phyloP scores from a whole-genome alignment of 2,888 invertebrate genomes.

The Philereme vetulata region DNA sequence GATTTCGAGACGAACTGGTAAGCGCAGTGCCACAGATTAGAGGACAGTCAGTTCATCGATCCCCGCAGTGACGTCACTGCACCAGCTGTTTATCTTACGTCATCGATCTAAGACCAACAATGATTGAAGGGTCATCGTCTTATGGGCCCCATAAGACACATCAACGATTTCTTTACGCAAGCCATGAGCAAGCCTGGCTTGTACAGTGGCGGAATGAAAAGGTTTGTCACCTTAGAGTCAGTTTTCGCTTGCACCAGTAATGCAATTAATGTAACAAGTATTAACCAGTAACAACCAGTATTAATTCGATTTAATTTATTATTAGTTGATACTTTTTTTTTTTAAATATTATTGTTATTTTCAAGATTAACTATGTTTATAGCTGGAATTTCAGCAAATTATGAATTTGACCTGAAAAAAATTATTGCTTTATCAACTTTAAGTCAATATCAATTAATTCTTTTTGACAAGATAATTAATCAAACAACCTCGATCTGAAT shows the following conservation, averaged over 20 bases:
- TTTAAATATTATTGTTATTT: slow-evolving; percentile 80
- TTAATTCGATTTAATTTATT: slow-evolving; percentile 87
- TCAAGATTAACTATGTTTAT: slow-evolving; percentile 85
- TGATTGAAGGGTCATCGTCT: too few relatives aligned
- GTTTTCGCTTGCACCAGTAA: too few relatives aligned
- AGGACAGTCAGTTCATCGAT: slow-evolving; percentile 6
- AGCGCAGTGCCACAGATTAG: slow-evolving; percentile 37
- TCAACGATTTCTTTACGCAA: too few relatives aligned
- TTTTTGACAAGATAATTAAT: too few relatives aligned
- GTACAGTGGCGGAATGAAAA: too few relatives aligned
- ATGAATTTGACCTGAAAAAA: slow-evolving; percentile 89
- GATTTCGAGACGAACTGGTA: slow-evolving; percentile 53
- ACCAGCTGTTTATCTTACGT: slow-evolving; percentile 5
- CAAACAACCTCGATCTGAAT: too few relatives aligned
- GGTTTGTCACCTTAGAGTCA: too few relatives aligned
- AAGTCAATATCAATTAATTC: too few relatives aligned
- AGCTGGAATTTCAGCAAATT: slow-evolving; percentile 84
- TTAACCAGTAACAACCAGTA: too few relatives aligned
- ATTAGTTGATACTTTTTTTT: slow-evolving; percentile 66
- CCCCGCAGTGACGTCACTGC: slow-evolving; percentile 17
- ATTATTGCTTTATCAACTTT: slow-evolving; percentile 91
- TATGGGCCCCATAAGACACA: too few relatives aligned
- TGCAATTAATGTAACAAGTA: too few relatives aligned
- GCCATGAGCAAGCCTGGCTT: too few relatives aligned
- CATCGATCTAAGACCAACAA: neutral